These are phyloP conservation scores for Lochmaea capreae DNA, from an alignment of 2,888 invertebrate genomes.

Conservation along the genomic window DNA sequence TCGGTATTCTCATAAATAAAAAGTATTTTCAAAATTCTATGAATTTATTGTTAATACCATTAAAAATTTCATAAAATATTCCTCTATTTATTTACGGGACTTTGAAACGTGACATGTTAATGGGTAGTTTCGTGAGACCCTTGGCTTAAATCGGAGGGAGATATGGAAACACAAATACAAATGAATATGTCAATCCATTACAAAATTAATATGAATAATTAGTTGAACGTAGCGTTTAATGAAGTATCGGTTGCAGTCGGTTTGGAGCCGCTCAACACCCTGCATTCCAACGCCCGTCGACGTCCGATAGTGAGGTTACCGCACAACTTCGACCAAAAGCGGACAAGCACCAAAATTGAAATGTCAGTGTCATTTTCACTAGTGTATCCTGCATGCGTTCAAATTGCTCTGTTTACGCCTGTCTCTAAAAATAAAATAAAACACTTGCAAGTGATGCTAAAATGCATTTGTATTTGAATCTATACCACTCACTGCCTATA, in stretches of 20 bases:
- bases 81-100: no score
- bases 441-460: slow-evolving; percentile 35
- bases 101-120: no score
- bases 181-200: slow-evolving; percentile 12
- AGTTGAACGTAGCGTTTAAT: slow-evolving; percentile 47
- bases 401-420: slow-evolving; percentile 58
- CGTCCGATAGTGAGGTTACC: slow-evolving; percentile 54
- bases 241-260: slow-evolving; percentile 45
- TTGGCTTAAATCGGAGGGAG: background rate
- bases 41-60: no score
- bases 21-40: no score
- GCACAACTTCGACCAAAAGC: slow-evolving; percentile 54
- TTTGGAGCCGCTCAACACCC: slow-evolving; percentile 44
- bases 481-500: background rate
- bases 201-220: slow-evolving; percentile 47
- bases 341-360: slow-evolving; percentile 61
- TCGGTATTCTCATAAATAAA: no score
- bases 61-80: no score
- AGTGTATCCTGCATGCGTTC: slow-evolving; percentile 51
- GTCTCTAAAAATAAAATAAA: slow-evolving; percentile 52
- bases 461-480: slow-evolving; percentile 18
- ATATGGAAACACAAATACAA: slow-evolving; percentile 5
- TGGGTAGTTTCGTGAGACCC: background rate
- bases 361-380: slow-evolving; percentile 64
- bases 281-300: slow-evolving; percentile 47